Base-by-base conservation (phyloP, 1,140 invertebrate genomes). In the Penaeus chinensis region DNA sequence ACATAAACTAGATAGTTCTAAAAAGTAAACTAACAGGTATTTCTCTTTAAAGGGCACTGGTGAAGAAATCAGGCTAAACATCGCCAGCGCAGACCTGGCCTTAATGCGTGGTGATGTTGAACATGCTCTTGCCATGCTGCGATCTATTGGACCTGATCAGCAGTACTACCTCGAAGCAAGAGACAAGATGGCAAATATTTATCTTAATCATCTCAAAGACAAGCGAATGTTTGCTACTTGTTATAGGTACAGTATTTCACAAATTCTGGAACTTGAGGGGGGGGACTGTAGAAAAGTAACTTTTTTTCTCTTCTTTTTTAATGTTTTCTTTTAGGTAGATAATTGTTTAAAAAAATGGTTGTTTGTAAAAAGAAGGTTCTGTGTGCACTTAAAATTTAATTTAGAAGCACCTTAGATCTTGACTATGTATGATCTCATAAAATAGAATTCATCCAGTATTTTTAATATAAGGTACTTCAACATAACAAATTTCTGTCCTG, bases 141-240 rank as follows among this genome's bases (percentile, higher is more conserved):
- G 95, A 54, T 94, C 95, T 89, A 95, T 99, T 20, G 94, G 93
- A 89, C 94, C 96, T 0, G 95, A 95, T 42, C 95, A 98, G 90
- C 93, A 95, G 0, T 98, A 98, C 92, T 99, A 97, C 92, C 94
- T 95, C 82, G 92, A 98, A 93, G 97, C 98, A 1, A 95, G 96
- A 84, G 96, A 96, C 80, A 96, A 96, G 93, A 95, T 99, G 93
- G 98, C 98, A 5, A 95, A 98, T 82, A 96, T 99, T 88, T 96
- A 98, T 92, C 93, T 99, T 69, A 95, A 97, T 84, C 94, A 97
- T 86, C 94, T 96, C 77, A 97, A 97, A 89, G 97, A 99, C 93
- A 95, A 95, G 47, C 93, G 93, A 82, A 92, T 94, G 78, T 95
- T 94, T 92, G 93, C 94, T 54, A 92, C 92, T 42, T 95, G 94